Base-by-base conservation (phyloP, 2,113 vertebrate genomes). In the Neomonachus schauinslandi region DNA sequence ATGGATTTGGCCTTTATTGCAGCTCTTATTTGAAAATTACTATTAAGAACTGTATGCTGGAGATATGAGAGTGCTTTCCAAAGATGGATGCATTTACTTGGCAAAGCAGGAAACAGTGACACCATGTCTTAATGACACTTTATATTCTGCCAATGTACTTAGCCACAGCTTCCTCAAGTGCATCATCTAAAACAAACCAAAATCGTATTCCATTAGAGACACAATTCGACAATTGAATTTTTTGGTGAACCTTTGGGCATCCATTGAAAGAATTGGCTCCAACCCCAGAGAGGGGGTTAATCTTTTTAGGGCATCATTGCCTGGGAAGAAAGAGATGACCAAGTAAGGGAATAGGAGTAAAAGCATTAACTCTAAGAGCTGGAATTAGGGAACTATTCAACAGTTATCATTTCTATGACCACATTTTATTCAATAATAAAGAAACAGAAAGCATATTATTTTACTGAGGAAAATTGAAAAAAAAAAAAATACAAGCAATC, bases 151-250 rank as follows among this genome's bases (percentile, higher is more conserved):
- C 89, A 92, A 0, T 57, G 87, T 94, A 79, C 92, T 96, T 95
- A 96, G 86, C 95, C 84, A 89, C 81, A 93, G 24, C 93, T 94
- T 96, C 91, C 85, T 91, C 79, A 94, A 86, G 46, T 80, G 26
- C 57, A 82, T 94, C 67, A 89, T 95, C 71, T 86, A 94, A 97
- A 98, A 94, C 94, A 97, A 97, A 98, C 91, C 98, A 91, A 98
- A 97, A 96, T 86, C 81, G 55, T 97, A 96, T 95, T 97, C 96
- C 97, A 97, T 97, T 96, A 98, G 79, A 90, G 82, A 83, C 69
- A 74, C 89, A 94, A 89, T 96, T 91, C 39, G 91, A 98, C 96
- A 98, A 97, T 97, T 97, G 85, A 98, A 97, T 97, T 97, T 89
- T 87, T 80, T 49, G 89, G 71, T 97, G 96, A 98, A 97, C 95